Percentiles rank a stretch among this genome's conserved stretches.
Evolutionary conservation across 1,140 invertebrate genomes (phyloP).

Genomic region (Drosophila gunungcola): DNA sequence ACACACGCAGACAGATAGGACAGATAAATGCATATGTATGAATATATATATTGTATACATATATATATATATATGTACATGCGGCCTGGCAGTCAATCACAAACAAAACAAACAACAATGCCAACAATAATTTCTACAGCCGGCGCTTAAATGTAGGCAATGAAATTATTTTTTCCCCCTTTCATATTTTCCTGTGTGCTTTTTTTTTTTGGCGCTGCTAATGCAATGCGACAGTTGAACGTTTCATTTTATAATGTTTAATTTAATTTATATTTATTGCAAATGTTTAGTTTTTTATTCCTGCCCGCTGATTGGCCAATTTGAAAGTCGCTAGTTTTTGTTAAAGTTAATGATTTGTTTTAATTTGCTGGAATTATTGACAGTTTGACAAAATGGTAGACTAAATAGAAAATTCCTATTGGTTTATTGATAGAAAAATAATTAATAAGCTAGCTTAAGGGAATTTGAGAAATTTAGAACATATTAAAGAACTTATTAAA

Average conservation of each 20-base stretch:
- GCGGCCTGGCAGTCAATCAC: conserved; percentile 69
- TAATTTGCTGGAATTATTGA: conserved; percentile 26
- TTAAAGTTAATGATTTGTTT: conserved; percentile 48
- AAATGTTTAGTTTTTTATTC: conserved; percentile 24
- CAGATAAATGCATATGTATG: conserved; percentile 15
- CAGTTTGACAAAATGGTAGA: conserved; percentile 11
- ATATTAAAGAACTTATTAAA: background rate
- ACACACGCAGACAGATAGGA: conserved; percentile 61
- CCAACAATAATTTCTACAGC: conserved; percentile 41
- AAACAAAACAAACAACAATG: conserved; percentile 74
- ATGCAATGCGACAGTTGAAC: conserved; percentile 56
- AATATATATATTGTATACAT: background rate
- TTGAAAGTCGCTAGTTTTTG: conserved; percentile 23
- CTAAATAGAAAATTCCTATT: conserved; percentile 8
- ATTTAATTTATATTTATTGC: conserved; percentile 68
- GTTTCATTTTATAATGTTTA: conserved; percentile 57
- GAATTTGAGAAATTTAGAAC: background rate
- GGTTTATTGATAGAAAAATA: background rate
- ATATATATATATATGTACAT: conserved; percentile 14
- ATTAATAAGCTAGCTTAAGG: background rate
- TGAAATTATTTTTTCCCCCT: conserved; percentile 50
- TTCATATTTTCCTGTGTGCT: conserved; percentile 9
- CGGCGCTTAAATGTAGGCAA: conserved; percentile 74
- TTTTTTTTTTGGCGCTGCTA: conserved; percentile 23
- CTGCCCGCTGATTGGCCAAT: conserved; percentile 41